Base-by-base conservation (phyloP, 2,888 invertebrate genomes). In the Theristus sp. region DNA sequence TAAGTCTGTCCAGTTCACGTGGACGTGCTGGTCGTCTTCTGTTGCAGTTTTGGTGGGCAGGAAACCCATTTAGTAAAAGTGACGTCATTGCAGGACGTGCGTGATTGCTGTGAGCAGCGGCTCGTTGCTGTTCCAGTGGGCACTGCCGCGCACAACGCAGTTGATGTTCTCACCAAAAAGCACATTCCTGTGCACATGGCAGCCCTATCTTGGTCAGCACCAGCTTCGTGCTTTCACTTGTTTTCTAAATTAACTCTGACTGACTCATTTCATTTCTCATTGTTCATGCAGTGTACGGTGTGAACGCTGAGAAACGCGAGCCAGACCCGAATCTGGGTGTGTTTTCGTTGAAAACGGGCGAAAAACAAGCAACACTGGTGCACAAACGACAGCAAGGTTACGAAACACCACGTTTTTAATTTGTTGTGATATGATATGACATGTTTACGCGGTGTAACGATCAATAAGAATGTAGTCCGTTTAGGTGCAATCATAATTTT, bases 161-260 rank as follows among this genome's bases (percentile, higher is more conserved):
- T 62, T 72, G 47, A 47, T 64, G 49, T 72, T 73, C 64, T 72
- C 72, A 26, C 72, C 72, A 27, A 66, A 66, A 47, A 68, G 68
- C 62, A 64, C 62, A 22, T 62, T 64, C 60, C 61, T 73, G 60
- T 61, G 69, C 62, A 67, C 68, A 20, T 73, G 63, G 56, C 68
- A 72, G 60, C 70, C 67, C 56, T 72, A 68, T 59, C 67, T 27
- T 1, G 52, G 60, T 60, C 25, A 17, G 30, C 26, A 26, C 6
- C 13, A 55, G 28, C 26, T 55, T 17, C 49, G 20, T 49, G 49
- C 20, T n/a, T n/a, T n/a, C n/a, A n/a, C n/a, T n/a, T n/a, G n/a
- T 10, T 3, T 49, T 49, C 13, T 24, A n/a, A 49, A 10, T n/a
- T 49, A 10, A 24, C 20, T 49, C 20, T 49, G 6, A n/a, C 24